A percentile compares a stretch with the other conserved stretches of the same genome.
phyloP scores from a whole-genome alignment of 2,797 vertebrate genomes.

The Philypnodon macrostomus region DNA sequence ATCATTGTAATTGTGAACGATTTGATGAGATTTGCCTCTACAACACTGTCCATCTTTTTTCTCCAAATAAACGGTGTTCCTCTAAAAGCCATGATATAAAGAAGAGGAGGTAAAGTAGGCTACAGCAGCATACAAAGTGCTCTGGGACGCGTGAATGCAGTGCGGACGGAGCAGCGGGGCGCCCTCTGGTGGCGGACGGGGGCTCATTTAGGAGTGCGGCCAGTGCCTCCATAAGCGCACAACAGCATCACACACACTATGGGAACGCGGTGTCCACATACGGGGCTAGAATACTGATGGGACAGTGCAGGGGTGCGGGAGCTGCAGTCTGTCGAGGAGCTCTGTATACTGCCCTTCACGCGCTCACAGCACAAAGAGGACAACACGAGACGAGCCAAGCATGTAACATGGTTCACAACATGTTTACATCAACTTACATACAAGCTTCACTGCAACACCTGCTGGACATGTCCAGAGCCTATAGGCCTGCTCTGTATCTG shows the following conservation, averaged over 20 bases:
- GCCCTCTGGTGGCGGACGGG: constrained; percentile 62
- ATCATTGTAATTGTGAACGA: too few relatives aligned
- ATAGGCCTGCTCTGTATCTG: too few relatives aligned
- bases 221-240: constrained; percentile 16
- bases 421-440: too few relatives aligned
- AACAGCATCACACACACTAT: constrained; percentile 24
- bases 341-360: constrained; percentile 22
- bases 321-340: constrained; percentile 57
- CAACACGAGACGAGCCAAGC: neutral
- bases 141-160: constrained; percentile 38
- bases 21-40: too few relatives aligned
- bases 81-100: constrained; percentile 21
- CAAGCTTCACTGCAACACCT: neutral
- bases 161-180: constrained; percentile 17
- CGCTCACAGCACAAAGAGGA: constrained; percentile 13
- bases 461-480: too few relatives aligned
- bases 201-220: constrained; percentile 10
- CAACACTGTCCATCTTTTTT: too few relatives aligned
- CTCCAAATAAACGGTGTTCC: constrained; percentile 31
- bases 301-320: constrained; percentile 69
- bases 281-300: constrained; percentile 76
- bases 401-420: neutral
- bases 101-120: constrained; percentile 40
- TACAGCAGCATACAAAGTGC: constrained; percentile 50
- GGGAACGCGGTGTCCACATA: constrained; percentile 71